Evolutionary conservation across 2,113 vertebrate genomes (phyloP).

Genomic region (Herpetotheres cachinnans): DNA sequence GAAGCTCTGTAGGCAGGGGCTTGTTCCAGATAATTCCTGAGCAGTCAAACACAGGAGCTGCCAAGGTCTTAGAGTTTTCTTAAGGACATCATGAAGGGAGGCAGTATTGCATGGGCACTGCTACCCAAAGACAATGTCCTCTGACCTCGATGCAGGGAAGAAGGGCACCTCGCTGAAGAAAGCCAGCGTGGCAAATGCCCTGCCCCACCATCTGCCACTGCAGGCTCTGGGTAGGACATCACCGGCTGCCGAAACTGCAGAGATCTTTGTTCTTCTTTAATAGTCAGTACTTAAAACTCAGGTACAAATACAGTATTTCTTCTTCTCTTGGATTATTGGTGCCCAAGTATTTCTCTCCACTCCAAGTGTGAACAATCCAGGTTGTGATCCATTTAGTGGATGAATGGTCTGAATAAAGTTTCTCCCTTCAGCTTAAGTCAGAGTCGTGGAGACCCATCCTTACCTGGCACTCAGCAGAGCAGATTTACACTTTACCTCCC

Average conservation of each 20-base stretch:
- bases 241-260: not conserved
- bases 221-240: not conserved
- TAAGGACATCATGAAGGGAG: not conserved
- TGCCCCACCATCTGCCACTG: accelerated
- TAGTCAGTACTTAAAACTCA: not conserved
- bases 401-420: not conserved
- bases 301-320: not conserved
- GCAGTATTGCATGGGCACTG: not conserved
- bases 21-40: not conserved
- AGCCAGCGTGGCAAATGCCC: not conserved
- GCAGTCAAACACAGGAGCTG: not conserved
- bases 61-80: not conserved
- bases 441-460: not conserved
- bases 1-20: not conserved
- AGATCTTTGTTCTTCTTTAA: not conserved
- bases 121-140: not conserved
- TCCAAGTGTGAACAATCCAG: not conserved
- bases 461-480: not conserved
- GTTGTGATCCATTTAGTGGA: not conserved
- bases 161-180: not conserved
- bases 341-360: not conserved
- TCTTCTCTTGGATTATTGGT: not conserved
- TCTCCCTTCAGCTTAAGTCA: not conserved
- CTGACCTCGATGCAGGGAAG: not conserved
- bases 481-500: not conserved